A percentile compares a stretch with the other conserved stretches of the same genome.
phyloP scores from a whole-genome alignment of 2,888 invertebrate genomes.

The Campopleginae sp. region DNA sequence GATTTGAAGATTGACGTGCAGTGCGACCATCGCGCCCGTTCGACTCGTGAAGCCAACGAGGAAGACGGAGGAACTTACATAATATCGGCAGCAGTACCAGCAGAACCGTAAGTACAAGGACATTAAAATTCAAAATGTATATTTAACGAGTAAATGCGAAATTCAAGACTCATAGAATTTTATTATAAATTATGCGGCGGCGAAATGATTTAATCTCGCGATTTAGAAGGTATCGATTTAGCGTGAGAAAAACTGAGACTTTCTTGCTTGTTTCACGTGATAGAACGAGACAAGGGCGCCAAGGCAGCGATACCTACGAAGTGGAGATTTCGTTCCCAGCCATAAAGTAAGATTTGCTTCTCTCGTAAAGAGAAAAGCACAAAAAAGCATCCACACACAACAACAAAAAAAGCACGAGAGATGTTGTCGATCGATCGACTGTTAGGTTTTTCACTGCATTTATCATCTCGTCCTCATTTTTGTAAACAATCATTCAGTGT shows the following conservation, averaged over 20 bases:
- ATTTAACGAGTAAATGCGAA: not conserved
- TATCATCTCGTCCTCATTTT: slow-evolving; percentile 60
- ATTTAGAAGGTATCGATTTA: slow-evolving; percentile 30
- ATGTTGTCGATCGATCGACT: slow-evolving; percentile 45
- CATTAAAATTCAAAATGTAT: not conserved
- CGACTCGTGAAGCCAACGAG: slow-evolving; percentile 84
- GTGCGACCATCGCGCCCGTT: slow-evolving; percentile 91
- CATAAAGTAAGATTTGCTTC: slow-evolving; percentile 90
- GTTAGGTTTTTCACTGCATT: slow-evolving; percentile 58
- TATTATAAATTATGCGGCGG: slow-evolving; percentile 15
- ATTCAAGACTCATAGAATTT: slow-evolving; percentile 4
- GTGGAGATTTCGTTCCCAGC: slow-evolving; percentile 97
- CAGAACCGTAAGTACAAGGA: slow-evolving; percentile 90
- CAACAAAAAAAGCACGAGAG: slow-evolving; percentile 60
- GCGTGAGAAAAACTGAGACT: slow-evolving; percentile 67
- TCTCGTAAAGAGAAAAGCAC: slow-evolving; percentile 33
- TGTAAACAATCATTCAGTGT: slow-evolving; percentile 54
- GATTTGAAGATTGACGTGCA: slow-evolving; percentile 96
- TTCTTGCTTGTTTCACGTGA: slow-evolving; percentile 85
- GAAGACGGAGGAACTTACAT: slow-evolving; percentile 93
- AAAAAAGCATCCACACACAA: slow-evolving; percentile 52
- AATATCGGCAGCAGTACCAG: slow-evolving; percentile 92
- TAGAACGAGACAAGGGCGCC: slow-evolving; percentile 93
- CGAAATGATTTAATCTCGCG: slow-evolving; percentile 45
- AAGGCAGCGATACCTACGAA: slow-evolving; percentile 95